Evolutionary conservation across 2,797 vertebrate genomes (phyloP).

Genomic region (Muscicapa striata): DNA sequence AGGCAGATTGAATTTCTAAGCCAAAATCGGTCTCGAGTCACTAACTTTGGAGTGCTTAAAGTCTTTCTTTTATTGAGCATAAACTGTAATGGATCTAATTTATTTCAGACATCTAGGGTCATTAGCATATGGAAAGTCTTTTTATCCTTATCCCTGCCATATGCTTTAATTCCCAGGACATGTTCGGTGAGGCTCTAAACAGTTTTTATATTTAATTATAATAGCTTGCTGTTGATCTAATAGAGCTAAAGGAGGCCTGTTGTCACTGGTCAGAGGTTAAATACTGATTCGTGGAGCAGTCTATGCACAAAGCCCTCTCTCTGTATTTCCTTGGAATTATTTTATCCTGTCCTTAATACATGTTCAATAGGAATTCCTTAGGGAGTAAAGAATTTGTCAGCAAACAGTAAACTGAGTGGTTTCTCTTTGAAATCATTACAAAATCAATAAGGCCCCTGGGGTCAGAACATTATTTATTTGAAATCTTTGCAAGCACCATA

Average conservation of each 20-base stretch:
- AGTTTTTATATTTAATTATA: conserved; percentile 80
- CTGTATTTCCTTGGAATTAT: conserved; percentile 46
- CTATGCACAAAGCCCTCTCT: conserved; percentile 25
- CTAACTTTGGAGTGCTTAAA: conserved; percentile 84
- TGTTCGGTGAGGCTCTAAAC: conserved; percentile 71
- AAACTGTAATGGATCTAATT: conserved; percentile 85
- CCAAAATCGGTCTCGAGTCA: conserved; percentile 87
- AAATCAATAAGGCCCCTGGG: conserved; percentile 68
- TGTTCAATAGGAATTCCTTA: conserved; percentile 40
- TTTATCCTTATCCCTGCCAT: conserved; percentile 77
- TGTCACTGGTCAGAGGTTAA: conserved; percentile 77
- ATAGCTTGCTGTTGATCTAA: conserved; percentile 72
- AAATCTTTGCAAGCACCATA: conserved; percentile 36
- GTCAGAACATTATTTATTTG: conserved; percentile 63
- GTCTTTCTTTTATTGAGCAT: conserved; percentile 82
- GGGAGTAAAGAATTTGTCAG: conserved; percentile 64
- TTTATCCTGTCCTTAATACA: conserved; percentile 51
- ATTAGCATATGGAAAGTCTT: conserved; percentile 83
- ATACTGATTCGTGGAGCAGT: conserved; percentile 43
- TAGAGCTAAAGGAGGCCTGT: conserved; percentile 69
- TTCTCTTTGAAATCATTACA: conserved; percentile 69
- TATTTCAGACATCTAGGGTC: conserved; percentile 81
- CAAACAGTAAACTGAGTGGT: conserved; percentile 52
- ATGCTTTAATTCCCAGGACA: conserved; percentile 81
- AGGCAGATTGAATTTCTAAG: conserved; percentile 83